phyloP scores from a whole-genome alignment of 2,797 vertebrate genomes.

The Eulemur mongoz region DNA sequence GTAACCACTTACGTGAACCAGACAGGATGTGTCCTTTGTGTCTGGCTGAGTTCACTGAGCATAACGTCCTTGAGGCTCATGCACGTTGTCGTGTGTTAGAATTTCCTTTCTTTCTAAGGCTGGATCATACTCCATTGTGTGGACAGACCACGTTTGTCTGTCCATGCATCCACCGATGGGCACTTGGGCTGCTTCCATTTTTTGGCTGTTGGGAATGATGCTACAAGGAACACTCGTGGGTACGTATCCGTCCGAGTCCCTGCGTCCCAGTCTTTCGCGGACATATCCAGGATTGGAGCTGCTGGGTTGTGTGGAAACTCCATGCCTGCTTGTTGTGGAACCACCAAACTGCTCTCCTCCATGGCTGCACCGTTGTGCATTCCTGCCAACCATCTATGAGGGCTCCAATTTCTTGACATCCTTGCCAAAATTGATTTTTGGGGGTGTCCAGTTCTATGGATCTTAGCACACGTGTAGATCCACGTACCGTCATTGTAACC shows the following conservation, averaged over 20 bases:
- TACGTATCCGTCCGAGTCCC: no score
- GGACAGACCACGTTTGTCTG: no score
- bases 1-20: background rate
- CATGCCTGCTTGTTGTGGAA: no score
- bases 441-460: background rate
- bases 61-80: rapidly evolving
- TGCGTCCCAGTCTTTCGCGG: background rate
- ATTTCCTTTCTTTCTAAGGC: no score
- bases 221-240: background rate
- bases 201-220: background rate
- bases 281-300: rapidly evolving
- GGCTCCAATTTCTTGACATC: background rate
- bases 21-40: no score
- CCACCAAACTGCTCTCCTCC: background rate
- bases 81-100: background rate
- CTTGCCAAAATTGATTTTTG: no score
- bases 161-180: rapidly evolving
- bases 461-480: background rate
- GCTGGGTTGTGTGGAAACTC: no score
- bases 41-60: background rate
- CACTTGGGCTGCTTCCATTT: no score
- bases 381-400: rapidly evolving
- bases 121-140: background rate
- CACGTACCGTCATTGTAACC: background rate
- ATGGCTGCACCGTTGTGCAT: rapidly evolving